Percentiles rank a stretch among this genome's conserved stretches.
Conservation (phyloP, 2,888 invertebrate genomes). For the Campopleginae sp. region DNA sequence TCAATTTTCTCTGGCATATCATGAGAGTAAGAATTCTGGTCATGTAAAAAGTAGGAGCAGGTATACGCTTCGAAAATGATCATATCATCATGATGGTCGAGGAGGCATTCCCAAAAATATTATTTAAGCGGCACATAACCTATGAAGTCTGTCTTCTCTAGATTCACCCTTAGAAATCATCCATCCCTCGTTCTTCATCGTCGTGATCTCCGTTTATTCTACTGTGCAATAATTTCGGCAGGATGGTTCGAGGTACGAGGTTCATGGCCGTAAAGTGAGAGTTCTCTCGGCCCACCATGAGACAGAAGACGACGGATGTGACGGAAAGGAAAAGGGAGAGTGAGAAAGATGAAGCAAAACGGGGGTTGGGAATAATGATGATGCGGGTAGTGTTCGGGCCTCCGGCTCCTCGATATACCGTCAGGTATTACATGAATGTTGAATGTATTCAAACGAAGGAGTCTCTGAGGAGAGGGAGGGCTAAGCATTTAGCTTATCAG, state of each 20-base stretch:
- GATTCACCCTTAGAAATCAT: slow-evolving; percentile 4
- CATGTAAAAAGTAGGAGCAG: not conserved
- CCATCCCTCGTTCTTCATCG: slow-evolving; percentile 17
- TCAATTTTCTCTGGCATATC: not conserved
- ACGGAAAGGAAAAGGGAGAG: slow-evolving; percentile 51
- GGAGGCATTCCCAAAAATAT: slow-evolving; percentile 26
- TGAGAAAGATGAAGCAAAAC: slow-evolving; percentile 3
- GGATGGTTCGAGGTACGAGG: slow-evolving; percentile 62
- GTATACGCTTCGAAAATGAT: not conserved
- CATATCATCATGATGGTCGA: slow-evolving; percentile 24
- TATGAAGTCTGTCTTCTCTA: slow-evolving; percentile 39
- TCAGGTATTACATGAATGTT: slow-evolving; percentile 60
- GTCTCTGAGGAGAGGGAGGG: slow-evolving; percentile 67
- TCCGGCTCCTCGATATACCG: slow-evolving; percentile 63
- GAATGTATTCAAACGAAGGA: slow-evolving; percentile 55
- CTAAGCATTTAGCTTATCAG: slow-evolving; percentile 82
- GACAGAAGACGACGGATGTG: slow-evolving; percentile 37
- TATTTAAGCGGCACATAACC: slow-evolving; percentile 40
- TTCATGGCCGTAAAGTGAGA: slow-evolving; percentile 68
- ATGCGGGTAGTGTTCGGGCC: slow-evolving; percentile 54
- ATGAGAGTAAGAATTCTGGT: slow-evolving; percentile 9
- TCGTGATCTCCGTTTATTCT: slow-evolving; percentile 41
- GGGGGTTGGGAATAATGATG: slow-evolving; percentile 42
- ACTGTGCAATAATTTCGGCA: slow-evolving; percentile 67
- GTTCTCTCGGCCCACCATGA: slow-evolving; percentile 60